Evolutionary conservation across 2,113 vertebrate genomes (phyloP), one percentile per base, ranked within the genome.

Genomic region (Vimba vimba): DNA sequence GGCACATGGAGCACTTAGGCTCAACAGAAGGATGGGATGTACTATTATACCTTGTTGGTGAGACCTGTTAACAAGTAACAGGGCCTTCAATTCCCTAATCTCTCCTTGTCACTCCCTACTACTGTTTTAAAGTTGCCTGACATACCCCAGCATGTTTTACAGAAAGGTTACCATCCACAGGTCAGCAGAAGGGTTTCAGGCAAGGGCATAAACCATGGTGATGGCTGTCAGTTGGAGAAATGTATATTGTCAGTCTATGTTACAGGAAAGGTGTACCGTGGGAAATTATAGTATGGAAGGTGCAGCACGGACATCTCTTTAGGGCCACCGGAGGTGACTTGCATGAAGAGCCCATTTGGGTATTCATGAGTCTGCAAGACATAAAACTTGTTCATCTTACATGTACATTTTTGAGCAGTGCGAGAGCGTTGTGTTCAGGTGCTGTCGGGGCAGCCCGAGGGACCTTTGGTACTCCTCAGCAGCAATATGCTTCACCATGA

Each of bases 51-150:
- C 55, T 86, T 85, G 89, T 92, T 90, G 57, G 89, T 91, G 88
- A 88, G 90, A 91, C 89, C 91, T 90, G 85, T 93, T 93, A 95
- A 94, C 86, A 87, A 92, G 92, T 94, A 94, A 94, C 91, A 93
- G 92, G 89, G 86, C 89, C 92, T 92, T 92, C 91, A 92, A 91
- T 93, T 93, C 88, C 89, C 89, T 91, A 93, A 94, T 94, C 92
- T 89, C 88, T 89, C 86, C 90, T 93, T 94, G 91, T 93, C 92
- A 91, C 91, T 89, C 85, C 76, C 86, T 91, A 93, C 92, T 91
- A 91, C 89, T 90, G 92, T 91, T 94, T 91, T 36, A 39, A 74
- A 92, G 89, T 90, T 91, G 69, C 88, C 87, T 91, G 89, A 90
- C 91, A 91, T 90, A 91, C 86, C 89, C 90, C 87, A 86, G 57